phyloP scores from a whole-genome alignment of 2,797 vertebrate genomes.

The Sebastes dallii region DNA sequence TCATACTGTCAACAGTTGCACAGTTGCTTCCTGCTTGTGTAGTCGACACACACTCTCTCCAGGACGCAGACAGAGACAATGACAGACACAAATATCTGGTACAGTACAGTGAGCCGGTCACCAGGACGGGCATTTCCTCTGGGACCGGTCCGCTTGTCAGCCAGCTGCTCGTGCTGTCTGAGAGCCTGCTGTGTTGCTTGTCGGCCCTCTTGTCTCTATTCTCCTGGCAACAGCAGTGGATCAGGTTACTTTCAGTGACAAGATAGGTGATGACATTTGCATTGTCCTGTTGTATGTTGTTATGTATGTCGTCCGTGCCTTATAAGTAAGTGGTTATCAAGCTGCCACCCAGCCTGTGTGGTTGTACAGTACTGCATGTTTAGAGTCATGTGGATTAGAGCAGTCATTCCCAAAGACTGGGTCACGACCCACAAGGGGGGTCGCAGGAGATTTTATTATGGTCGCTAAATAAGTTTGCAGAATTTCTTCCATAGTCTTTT shows the following conservation, averaged over 20 bases:
- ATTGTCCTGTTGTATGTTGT: conserved; percentile 7
- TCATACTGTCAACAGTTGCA: conserved; percentile 9
- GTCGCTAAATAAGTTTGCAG: too few species aligned
- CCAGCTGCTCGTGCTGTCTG: conserved; percentile 29
- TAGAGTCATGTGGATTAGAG: background rate
- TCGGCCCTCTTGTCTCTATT: conserved; percentile 16
- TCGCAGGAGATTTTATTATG: too few species aligned
- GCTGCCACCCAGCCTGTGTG: background rate
- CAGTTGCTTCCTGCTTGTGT: conserved; percentile 2
- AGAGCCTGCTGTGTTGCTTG: conserved; percentile 14
- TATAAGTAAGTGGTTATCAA: background rate
- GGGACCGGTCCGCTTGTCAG: conserved; percentile 37
- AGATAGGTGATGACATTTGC: conserved; percentile 8
- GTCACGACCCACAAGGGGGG: too few species aligned
- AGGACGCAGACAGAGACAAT: conserved; percentile 16
- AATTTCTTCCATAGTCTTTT: too few species aligned
- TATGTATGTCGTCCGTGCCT: background rate
- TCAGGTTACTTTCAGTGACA: conserved; percentile 25
- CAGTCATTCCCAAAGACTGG: background rate
- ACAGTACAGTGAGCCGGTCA: conserved; percentile 18
- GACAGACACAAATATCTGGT: conserved; percentile 37
- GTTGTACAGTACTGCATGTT: background rate
- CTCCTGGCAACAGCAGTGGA: conserved; percentile 13
- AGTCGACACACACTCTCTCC: background rate
- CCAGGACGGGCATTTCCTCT: conserved; percentile 29